Percentiles rank a stretch among this genome's conserved stretches.
Evolutionary conservation across 2,797 vertebrate genomes (phyloP).

Genomic region (Telmatherina bonti): DNA sequence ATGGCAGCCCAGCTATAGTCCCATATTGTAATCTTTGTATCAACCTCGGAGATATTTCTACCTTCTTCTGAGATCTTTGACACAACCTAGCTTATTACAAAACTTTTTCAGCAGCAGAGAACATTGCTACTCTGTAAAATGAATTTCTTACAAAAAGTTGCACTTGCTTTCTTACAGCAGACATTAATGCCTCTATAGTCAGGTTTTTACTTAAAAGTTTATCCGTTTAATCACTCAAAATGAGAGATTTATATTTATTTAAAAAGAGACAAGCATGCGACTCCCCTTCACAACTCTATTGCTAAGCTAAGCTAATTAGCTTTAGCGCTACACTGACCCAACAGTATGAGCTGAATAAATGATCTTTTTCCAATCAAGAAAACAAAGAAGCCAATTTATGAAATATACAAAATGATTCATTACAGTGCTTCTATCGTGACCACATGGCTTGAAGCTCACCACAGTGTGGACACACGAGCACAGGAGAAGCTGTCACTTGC

Average conservation of each 20-base stretch:
- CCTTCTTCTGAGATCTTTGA: background rate
- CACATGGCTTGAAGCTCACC: slow-evolving; percentile 8
- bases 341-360: background rate
- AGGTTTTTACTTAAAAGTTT: too few species aligned
- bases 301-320: background rate
- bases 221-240: too few species aligned
- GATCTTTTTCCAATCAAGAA: background rate
- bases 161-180: too few species aligned
- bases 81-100: background rate
- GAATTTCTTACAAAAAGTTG: too few species aligned
- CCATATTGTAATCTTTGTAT: too few species aligned
- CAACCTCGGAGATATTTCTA: background rate
- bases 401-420: background rate
- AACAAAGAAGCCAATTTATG: background rate
- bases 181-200: too few species aligned
- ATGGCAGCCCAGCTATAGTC: too few species aligned
- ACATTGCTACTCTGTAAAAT: too few species aligned
- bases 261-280: too few species aligned
- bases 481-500: slow-evolving; percentile 2
- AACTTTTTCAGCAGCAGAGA: background rate
- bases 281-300: too few species aligned
- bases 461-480: background rate
- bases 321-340: background rate
- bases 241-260: too few species aligned
- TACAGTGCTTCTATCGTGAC: slow-evolving; percentile 7